A percentile compares a stretch with the other conserved stretches of the same genome.
These are phyloP conservation scores for Pissodes strobi DNA, from an alignment of 1,140 invertebrate genomes.

Conservation along the genomic window DNA sequence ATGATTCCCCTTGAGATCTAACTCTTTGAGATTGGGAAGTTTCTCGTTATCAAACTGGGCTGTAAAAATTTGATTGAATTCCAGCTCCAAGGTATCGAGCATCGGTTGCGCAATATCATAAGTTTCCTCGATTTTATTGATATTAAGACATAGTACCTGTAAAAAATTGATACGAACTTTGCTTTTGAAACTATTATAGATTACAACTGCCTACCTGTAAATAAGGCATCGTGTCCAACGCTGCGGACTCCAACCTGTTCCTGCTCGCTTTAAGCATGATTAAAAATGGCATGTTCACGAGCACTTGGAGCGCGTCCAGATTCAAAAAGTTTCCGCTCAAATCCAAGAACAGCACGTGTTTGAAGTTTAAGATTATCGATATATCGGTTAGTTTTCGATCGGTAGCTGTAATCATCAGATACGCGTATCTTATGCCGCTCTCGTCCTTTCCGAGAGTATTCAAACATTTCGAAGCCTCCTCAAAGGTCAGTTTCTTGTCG, in stretches of 20 bases:
- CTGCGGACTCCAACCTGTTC: slow-evolving; percentile 57
- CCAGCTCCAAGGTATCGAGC: slow-evolving; percentile 59
- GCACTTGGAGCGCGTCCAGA: slow-evolving; percentile 56
- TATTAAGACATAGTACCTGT: slow-evolving; percentile 56
- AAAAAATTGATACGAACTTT: slow-evolving; percentile 1
- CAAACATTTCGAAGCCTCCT: slow-evolving; percentile 50
- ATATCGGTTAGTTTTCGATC: slow-evolving; percentile 57
- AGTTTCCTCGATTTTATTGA: slow-evolving; percentile 58
- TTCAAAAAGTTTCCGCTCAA: slow-evolving; percentile 59
- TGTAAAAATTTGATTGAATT: slow-evolving; percentile 55
- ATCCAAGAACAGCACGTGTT: slow-evolving; percentile 61
- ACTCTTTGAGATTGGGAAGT: slow-evolving; percentile 49
- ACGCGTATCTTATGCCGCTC: slow-evolving; percentile 52
- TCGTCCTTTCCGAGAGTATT: slow-evolving; percentile 53
- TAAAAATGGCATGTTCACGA: slow-evolving; percentile 58
- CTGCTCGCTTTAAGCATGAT: slow-evolving; percentile 60
- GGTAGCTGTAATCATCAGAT: slow-evolving; percentile 48
- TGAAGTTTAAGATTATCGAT: slow-evolving; percentile 56
- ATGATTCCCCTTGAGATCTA: slow-evolving; percentile 58
- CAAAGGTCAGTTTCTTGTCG: slow-evolving; percentile 50
- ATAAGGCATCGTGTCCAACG: slow-evolving; percentile 58
- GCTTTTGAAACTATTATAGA: background rate
- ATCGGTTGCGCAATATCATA: slow-evolving; percentile 59
- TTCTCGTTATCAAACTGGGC: slow-evolving; percentile 43
- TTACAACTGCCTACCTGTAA: slow-evolving; percentile 52